A percentile compares a stretch with the other conserved stretches of the same genome.
Evolutionary conservation across 2,888 invertebrate genomes (phyloP).

Genomic region (Xestoiulus laeticollis): DNA sequence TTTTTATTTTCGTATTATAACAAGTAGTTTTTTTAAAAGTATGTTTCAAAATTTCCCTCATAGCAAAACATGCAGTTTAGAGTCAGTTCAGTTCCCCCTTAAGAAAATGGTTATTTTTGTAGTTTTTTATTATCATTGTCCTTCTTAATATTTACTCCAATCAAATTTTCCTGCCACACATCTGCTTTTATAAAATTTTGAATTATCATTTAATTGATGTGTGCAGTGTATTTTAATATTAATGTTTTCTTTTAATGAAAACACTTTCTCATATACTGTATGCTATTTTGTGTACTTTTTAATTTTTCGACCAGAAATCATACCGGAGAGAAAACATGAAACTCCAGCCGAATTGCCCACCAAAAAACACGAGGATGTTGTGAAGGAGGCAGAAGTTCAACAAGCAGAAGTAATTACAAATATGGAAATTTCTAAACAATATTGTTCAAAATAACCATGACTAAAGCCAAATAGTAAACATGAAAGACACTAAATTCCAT

Average conservation of each 20-base stretch:
- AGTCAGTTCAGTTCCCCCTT: no score
- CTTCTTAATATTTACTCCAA: no score
- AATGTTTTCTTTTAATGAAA: background rate
- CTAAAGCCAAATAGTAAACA: conserved; percentile 34
- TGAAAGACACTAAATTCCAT: conserved; percentile 29
- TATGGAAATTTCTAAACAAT: background rate
- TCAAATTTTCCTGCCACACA: no score
- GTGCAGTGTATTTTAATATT: background rate
- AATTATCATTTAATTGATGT: no score
- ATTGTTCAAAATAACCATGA: background rate
- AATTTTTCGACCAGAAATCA: background rate
- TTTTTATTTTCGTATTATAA: no score
- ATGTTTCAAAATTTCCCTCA: no score
- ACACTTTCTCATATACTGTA: background rate
- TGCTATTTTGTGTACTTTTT: background rate
- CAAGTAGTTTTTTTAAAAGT: no score
- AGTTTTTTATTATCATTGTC: no score
- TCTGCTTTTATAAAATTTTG: no score
- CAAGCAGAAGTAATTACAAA: background rate
- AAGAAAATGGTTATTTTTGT: no score
- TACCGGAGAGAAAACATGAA: background rate
- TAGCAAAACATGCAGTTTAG: no score
- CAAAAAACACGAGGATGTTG: conserved; percentile 7
- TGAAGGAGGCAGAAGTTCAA: background rate
- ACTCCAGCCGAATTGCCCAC: background rate